Conservation (phyloP, 2,113 vertebrate genomes). For the Eleginops maclovinus region DNA sequence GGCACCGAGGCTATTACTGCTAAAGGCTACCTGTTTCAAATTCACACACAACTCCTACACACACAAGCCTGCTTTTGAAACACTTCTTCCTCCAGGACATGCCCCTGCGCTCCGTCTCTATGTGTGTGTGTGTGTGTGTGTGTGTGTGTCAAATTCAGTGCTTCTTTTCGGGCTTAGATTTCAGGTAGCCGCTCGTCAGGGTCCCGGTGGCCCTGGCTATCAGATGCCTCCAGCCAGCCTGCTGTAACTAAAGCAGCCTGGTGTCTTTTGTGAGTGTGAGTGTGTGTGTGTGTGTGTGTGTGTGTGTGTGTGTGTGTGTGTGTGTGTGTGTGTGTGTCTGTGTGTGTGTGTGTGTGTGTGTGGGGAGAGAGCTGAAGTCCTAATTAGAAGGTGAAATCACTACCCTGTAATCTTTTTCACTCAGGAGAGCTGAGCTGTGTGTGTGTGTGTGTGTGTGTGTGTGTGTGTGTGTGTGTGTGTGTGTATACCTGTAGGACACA, state of each 20-base stretch:
- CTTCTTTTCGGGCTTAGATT: slow-evolving; percentile 66
- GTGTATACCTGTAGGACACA: no score
- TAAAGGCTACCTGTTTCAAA: slow-evolving; percentile 20
- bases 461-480: neutral
- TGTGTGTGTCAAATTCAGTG: slow-evolving; percentile 31
- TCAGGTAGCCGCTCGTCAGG: slow-evolving; percentile 68
- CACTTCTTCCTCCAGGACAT: slow-evolving; percentile 18
- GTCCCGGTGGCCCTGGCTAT: slow-evolving; percentile 69
- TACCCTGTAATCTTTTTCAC: slow-evolving; percentile 68
- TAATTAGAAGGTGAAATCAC: slow-evolving; percentile 76
- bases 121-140: slow-evolving; percentile 23
- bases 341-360: slow-evolving; percentile 25
- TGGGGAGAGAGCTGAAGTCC: slow-evolving; percentile 21
- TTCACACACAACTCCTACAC: neutral
- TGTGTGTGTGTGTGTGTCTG: slow-evolving; percentile 15
- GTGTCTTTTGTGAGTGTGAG: slow-evolving; percentile 4
- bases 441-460: neutral
- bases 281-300: slow-evolving; percentile 13
- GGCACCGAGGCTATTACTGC: slow-evolving; percentile 11
- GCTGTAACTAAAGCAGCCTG: slow-evolving; percentile 75
- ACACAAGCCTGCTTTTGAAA: slow-evolving; percentile 13
- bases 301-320: slow-evolving; percentile 16
- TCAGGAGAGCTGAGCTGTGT: slow-evolving; percentile 44
- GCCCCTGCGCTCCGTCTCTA: neutral
- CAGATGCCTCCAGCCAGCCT: slow-evolving; percentile 75